Percentiles rank a stretch among this genome's conserved stretches.
phyloP scores from a whole-genome alignment of 2,113 vertebrate genomes.

The Phrynosoma blainvillii region DNA sequence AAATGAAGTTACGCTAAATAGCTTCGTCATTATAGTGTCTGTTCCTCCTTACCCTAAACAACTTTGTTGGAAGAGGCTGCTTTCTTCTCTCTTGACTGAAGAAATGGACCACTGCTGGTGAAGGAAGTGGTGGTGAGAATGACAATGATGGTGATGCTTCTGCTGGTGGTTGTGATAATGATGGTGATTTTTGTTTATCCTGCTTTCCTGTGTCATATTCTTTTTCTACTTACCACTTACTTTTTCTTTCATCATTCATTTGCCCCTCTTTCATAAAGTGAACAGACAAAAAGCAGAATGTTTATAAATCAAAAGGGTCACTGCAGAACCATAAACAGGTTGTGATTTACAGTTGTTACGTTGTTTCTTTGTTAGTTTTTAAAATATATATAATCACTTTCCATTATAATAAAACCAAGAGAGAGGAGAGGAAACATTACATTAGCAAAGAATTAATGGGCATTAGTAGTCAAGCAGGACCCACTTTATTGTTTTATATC shows the following conservation, averaged over 20 bases:
- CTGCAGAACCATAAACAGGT: conserved; percentile 2
- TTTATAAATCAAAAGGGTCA: neutral
- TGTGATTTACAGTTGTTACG: conserved; percentile 1
- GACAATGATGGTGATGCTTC: too few species aligned
- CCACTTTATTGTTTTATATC: conserved; percentile 14
- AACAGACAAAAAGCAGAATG: neutral
- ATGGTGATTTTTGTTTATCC: neutral
- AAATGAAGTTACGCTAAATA: neutral
- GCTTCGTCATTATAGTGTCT: neutral
- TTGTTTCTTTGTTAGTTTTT: neutral
- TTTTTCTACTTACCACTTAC: too few species aligned
- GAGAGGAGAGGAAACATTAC: neutral
- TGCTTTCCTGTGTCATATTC: too few species aligned
- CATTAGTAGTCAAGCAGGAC: conserved; percentile 21
- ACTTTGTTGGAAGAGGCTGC: neutral
- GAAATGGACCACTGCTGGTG: neutral
- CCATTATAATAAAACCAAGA: conserved; percentile 4
- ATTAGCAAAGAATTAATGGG: conserved; percentile 30
- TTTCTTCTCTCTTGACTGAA: neutral
- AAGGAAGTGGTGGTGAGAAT: neutral
- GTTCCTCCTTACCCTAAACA: neutral
- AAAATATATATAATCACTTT: neutral
- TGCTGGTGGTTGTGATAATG: too few species aligned
- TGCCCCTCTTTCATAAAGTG: neutral
- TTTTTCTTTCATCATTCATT: too few species aligned